Base-by-base conservation (phyloP, 1,140 invertebrate species). In the Plutomurus gul region DNA sequence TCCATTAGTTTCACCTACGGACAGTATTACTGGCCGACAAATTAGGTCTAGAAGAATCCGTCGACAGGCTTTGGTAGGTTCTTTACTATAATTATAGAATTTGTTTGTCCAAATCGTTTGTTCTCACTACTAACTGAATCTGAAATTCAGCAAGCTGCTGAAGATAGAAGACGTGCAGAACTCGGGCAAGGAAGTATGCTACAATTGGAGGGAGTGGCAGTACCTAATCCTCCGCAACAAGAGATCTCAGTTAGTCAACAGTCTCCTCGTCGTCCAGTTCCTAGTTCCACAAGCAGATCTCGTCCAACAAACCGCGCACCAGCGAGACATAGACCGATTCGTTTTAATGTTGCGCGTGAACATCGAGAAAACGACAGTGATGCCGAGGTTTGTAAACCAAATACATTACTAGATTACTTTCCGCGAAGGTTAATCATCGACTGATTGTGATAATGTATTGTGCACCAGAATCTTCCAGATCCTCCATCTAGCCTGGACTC, bases 181-280 rank as follows among this genome's bases (percentile, higher is more conserved):
- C 25, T 43, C 16, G 47, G 72, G 70, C 18, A 30, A 65, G 25
- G 30, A 70, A 43, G 40, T 10, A 75, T 65, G 36, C 75, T 49
- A 71, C 85, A 49, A 77, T 56, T 36, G 11, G 82, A 85, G 80
- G 81, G 77, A 39, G 72, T 79, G 27, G 78, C 80, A 47, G n/a
- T 65, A 40, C 81, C 81, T 4, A 78, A 84, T 79, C 82, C 80
- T 22, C 77, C 75, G 0, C 80, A 80, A 33, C 76, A 75, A 56
- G 82, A 85, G 47, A 81, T 84, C 18, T 82, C 81, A 47, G 75
- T 81, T 33, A 75, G 40, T 72, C 81, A 82, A 39, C 47, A 78
- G 56, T 71, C 46, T 37, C 74, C 77, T 13, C 74, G 81, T 4
- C 33, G 70, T 8, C 60, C 75, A 5, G n/a, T 51, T 6, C 43